A percentile compares a stretch with the other conserved stretches of the same genome.
Conservation (phyloP, 1,140 invertebrate genomes). For the Drosophila murphyi region DNA sequence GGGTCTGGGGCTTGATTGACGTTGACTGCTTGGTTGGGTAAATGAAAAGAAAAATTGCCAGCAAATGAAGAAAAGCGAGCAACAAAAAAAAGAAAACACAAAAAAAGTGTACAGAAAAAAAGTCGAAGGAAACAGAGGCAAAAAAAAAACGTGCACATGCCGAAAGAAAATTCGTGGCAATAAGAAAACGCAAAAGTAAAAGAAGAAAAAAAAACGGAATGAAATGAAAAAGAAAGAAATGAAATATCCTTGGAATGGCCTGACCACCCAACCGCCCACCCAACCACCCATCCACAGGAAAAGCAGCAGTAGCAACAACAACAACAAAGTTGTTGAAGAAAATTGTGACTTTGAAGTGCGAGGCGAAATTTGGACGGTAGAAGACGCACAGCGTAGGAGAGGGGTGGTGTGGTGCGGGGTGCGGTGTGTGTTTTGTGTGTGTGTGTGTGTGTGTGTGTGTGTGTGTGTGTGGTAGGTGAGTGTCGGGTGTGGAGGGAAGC, state of each 20-base stretch:
- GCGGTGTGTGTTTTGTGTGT: background rate
- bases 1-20: slow-evolving; percentile 58
- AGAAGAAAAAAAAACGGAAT: background rate
- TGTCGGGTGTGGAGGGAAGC: background rate
- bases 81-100: slow-evolving; percentile 45
- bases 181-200: slow-evolving; percentile 4
- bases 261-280: background rate
- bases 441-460: background rate
- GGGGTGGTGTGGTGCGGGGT: background rate
- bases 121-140: slow-evolving; percentile 30
- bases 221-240: slow-evolving; percentile 9
- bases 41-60: slow-evolving; percentile 75
- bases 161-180: slow-evolving; percentile 43
- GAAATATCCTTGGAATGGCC: slow-evolving; percentile 31
- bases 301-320: background rate
- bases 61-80: slow-evolving; percentile 62
- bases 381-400: background rate
- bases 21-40: slow-evolving; percentile 58
- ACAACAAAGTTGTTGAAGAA: slow-evolving; percentile 43
- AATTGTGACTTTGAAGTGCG: slow-evolving; percentile 75
- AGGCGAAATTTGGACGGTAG: slow-evolving; percentile 42
- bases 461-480: background rate
- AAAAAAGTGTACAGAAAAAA: slow-evolving; percentile 19
- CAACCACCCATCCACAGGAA: background rate
- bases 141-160: slow-evolving; percentile 21